A percentile compares a stretch with the other conserved stretches of the same genome.
Evolutionary conservation across 1,140 invertebrate genomes (phyloP).

Genomic region (Antheraea pernyi): DNA sequence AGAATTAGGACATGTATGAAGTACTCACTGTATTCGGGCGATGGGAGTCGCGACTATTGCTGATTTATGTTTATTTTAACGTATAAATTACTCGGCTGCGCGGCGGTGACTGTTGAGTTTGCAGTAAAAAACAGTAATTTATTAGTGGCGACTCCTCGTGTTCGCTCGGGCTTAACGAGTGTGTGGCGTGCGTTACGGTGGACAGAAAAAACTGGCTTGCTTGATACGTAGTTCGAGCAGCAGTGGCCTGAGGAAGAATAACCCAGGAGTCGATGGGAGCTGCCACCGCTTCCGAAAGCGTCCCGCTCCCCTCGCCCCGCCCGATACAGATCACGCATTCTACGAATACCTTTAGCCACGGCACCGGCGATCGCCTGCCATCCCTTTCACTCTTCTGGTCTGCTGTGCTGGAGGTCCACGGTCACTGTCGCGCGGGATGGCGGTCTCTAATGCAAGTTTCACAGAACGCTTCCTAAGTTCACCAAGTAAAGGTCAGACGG

Average conservation of each 20-base stretch:
- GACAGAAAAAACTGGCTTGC: constrained; percentile 74
- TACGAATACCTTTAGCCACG: constrained; percentile 73
- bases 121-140: constrained; percentile 77
- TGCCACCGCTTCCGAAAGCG: constrained; percentile 78
- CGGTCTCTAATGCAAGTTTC: constrained; percentile 69
- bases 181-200: constrained; percentile 67
- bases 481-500: constrained; percentile 74
- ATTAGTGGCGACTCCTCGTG: constrained; percentile 77
- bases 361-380: constrained; percentile 58
- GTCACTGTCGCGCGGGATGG: constrained; percentile 46
- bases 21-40: constrained; percentile 73
- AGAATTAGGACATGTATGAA: constrained; percentile 47
- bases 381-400: constrained; percentile 66
- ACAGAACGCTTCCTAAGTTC: constrained; percentile 77
- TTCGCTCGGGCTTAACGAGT: constrained; percentile 74
- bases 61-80: constrained; percentile 77
- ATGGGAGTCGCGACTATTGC: constrained; percentile 66
- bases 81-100: constrained; percentile 74
- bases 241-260: constrained; percentile 80
- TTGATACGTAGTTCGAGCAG: constrained; percentile 73
- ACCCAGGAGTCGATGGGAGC: constrained; percentile 79
- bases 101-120: constrained; percentile 69
- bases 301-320: constrained; percentile 63
- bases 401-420: constrained; percentile 48
- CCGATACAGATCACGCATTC: constrained; percentile 78